These are phyloP conservation scores for Loris lydekkerianus DNA, from an alignment of 2,797 vertebrate genomes.

Conservation along the genomic window DNA sequence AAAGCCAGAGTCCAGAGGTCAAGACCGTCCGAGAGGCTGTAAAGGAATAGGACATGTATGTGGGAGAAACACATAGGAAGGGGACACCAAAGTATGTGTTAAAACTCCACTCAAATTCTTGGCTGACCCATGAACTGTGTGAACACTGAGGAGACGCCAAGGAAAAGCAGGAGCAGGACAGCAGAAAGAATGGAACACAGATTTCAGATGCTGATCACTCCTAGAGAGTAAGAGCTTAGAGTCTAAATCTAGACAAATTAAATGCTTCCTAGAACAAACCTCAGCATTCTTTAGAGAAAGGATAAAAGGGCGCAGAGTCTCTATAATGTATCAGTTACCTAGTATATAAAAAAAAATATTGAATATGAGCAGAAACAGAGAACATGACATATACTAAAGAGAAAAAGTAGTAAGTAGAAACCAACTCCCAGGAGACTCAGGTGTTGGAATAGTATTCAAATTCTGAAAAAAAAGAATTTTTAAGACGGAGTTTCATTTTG, in stretches of 20 bases:
- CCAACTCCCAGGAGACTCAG: neutral
- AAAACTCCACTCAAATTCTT: neutral
- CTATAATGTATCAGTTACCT: neutral
- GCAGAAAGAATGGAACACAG: neutral
- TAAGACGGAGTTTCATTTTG: too few relatives aligned
- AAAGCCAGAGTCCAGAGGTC: neutral
- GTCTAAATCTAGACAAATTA: neutral
- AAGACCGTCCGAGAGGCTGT: neutral
- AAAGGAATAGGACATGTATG: neutral
- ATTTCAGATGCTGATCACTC: neutral
- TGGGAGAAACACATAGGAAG: neutral
- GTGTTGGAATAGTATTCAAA: neutral
- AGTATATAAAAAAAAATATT: neutral
- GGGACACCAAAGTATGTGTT: neutral
- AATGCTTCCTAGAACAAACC: conserved; percentile 2
- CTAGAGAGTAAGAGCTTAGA: neutral
- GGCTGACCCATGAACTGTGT: neutral
- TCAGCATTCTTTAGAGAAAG: neutral
- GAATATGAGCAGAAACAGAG: neutral
- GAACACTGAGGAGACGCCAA: neutral
- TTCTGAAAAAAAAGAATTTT: neutral
- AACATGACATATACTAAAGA: conserved; percentile 2
- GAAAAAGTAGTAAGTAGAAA: conserved; percentile 54
- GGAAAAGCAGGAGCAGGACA: neutral
- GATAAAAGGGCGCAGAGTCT: neutral